phyloP scores from a whole-genome alignment of 2,888 invertebrate species.

The Augochlorella aurata region DNA sequence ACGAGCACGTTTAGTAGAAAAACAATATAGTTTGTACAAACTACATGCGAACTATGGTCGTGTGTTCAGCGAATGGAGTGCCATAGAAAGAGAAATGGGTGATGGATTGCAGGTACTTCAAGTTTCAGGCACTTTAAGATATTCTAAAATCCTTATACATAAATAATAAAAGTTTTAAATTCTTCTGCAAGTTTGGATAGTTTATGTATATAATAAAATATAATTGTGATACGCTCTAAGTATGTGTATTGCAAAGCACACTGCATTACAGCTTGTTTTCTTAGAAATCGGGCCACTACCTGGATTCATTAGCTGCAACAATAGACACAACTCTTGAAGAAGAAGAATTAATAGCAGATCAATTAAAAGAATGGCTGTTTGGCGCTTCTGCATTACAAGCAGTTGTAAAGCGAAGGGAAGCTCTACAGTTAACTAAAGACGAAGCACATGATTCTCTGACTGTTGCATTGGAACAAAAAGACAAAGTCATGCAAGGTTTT shows the following conservation, averaged over 20 bases:
- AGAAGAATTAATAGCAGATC: conserved; percentile 91
- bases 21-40: conserved; percentile 90
- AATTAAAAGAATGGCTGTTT: conserved; percentile 91
- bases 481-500: conserved; percentile 82
- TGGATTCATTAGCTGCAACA: conserved; percentile 88
- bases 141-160: not conserved
- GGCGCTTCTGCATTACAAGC: conserved; percentile 89
- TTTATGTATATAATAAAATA: conserved; percentile 4
- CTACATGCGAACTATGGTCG: conserved; percentile 91
- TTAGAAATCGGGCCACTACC: conserved; percentile 84
- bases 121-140: not conserved
- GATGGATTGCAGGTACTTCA: conserved; percentile 86
- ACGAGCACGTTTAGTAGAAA: conserved; percentile 88
- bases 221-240: conserved; percentile 26
- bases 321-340: conserved; percentile 90
- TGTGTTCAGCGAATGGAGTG: conserved; percentile 93
- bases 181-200: not conserved
- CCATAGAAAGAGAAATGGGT: conserved; percentile 91
- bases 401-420: conserved; percentile 89
- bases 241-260: conserved; percentile 60
- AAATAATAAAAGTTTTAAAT: not conserved
- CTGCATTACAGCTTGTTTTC: conserved; percentile 69
- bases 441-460: conserved; percentile 87
- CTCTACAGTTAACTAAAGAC: conserved; percentile 88
- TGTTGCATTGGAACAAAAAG: conserved; percentile 82